These are phyloP conservation scores for Hippolais icterina DNA, from an alignment of 2,113 vertebrate species.

Conservation along the genomic window DNA sequence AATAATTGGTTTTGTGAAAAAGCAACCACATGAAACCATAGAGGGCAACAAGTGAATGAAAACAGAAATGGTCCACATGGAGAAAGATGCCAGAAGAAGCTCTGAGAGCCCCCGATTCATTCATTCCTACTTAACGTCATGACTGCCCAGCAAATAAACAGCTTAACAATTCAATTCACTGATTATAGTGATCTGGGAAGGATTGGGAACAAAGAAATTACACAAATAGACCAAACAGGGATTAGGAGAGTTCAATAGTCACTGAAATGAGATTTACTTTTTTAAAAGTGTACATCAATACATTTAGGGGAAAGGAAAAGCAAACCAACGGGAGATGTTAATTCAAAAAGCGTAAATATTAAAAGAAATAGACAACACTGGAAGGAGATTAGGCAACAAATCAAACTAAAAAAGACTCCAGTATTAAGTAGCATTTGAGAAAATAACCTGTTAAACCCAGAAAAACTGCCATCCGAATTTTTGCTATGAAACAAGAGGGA, in stretches of 20 bases:
- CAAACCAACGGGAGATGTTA: not conserved
- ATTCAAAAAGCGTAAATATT: not conserved
- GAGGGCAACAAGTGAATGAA: not conserved
- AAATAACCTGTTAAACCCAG: not conserved
- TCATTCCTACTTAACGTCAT: not conserved
- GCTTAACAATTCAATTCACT: constrained; percentile 1
- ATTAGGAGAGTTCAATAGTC: not conserved
- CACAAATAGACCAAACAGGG: not conserved
- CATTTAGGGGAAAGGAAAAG: not conserved
- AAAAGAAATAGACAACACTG: not conserved
- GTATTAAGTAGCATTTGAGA: not conserved
- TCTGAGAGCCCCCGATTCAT: not conserved
- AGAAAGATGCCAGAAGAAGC: not conserved
- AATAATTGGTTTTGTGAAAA: not conserved
- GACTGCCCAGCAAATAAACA: not conserved
- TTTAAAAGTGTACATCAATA: not conserved
- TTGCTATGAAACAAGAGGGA: not conserved
- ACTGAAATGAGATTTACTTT: not conserved
- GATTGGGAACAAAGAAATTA: not conserved
- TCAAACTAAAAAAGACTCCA: not conserved
- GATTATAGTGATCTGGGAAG: not conserved
- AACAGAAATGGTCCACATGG: not conserved
- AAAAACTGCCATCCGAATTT: not conserved
- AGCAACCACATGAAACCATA: not conserved
- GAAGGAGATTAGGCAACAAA: not conserved